These are phyloP conservation scores for Heliornis fulica DNA, from an alignment of 2,113 vertebrate species.

Conservation along the genomic window DNA sequence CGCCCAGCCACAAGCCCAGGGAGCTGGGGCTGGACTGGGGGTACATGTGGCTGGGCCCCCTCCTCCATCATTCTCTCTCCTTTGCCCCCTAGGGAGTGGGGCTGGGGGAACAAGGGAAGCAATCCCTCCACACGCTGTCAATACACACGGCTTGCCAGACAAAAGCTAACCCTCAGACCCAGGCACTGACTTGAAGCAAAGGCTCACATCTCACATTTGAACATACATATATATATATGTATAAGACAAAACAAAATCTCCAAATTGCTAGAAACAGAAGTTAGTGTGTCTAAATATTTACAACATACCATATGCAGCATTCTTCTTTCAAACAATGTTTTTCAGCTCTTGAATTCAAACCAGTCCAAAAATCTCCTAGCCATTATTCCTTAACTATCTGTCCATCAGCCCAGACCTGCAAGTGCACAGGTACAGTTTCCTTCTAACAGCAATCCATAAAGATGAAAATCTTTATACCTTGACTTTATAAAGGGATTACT, in stretches of 20 bases:
- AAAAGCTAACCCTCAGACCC: not conserved
- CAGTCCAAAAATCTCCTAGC: not conserved
- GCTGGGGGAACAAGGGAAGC: not conserved
- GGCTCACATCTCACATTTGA: not conserved
- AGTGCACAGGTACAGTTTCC: not conserved
- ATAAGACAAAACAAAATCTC: not conserved
- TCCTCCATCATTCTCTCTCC: not conserved
- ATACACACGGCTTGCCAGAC: not conserved
- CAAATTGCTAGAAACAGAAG: slow-evolving; percentile 28
- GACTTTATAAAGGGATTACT: slow-evolving; percentile 63
- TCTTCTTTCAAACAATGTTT: not conserved
- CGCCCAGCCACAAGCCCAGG: not conserved
- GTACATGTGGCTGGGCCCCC: too few relatives aligned
- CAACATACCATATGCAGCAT: slow-evolving; percentile 8
- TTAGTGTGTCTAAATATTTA: slow-evolving; percentile 52
- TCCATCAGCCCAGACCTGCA: not conserved
- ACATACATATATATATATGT: not conserved
- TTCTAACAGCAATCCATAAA: not conserved
- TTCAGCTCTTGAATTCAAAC: slow-evolving; percentile 11
- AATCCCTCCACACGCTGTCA: not conserved
- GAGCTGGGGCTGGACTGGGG: not conserved
- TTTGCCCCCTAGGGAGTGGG: not conserved
- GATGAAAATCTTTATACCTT: slow-evolving; percentile 26
- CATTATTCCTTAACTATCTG: not conserved
- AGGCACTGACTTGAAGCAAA: not conserved